phyloP scores from a whole-genome alignment of 2,888 invertebrate species.

The Hyles lineata region DNA sequence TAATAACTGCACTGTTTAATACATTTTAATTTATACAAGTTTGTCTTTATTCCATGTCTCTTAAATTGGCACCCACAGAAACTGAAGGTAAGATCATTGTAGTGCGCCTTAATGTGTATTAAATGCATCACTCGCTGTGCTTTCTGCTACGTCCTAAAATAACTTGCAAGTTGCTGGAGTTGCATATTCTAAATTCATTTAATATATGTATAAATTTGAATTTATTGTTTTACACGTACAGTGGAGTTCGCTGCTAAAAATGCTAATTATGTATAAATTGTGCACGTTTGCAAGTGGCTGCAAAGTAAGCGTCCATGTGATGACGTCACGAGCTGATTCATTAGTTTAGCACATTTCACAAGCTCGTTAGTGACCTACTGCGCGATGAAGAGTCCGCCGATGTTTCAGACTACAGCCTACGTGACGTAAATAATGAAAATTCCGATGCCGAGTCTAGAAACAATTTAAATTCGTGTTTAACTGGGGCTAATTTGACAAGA shows the following conservation, averaged over 20 bases:
- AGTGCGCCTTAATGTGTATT: not conserved
- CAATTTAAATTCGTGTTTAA: too few species aligned
- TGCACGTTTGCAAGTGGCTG: not conserved
- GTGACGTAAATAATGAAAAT: not conserved
- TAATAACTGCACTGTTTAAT: not conserved
- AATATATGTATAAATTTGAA: too few species aligned
- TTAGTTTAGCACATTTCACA: conserved; percentile 12
- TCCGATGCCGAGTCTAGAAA: not conserved
- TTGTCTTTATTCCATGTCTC: not conserved
- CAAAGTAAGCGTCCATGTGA: not conserved
- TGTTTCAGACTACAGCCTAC: not conserved
- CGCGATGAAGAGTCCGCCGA: not conserved
- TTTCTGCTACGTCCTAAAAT: too few species aligned
- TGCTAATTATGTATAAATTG: conserved; percentile 10
- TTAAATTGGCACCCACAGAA: conserved; percentile 2
- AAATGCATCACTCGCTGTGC: too few species aligned
- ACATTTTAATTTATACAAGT: not conserved
- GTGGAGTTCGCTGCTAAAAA: not conserved
- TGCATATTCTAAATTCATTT: too few species aligned
- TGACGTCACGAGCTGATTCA: conserved; percentile 24
- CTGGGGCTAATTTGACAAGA: too few species aligned
- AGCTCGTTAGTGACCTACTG: conserved; percentile 18
- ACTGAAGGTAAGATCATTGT: conserved; percentile 1
- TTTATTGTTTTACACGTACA: not conserved
- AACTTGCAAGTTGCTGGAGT: too few species aligned